These are phyloP conservation scores for Brachyistius frenatus DNA, from an alignment of 2,113 vertebrate species.

Conservation along the genomic window DNA sequence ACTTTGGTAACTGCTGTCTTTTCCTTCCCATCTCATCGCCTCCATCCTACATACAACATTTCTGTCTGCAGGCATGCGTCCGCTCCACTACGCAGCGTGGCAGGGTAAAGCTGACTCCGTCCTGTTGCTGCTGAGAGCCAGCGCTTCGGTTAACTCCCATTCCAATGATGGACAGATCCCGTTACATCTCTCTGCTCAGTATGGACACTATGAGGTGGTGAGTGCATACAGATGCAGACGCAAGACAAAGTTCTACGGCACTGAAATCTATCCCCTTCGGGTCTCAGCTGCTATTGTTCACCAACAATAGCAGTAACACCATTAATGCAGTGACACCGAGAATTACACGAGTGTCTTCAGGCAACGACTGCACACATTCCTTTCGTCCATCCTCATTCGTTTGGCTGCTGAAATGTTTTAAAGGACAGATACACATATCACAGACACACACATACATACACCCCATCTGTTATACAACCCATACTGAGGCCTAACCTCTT, in stretches of 20 bases:
- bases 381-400: constrained; percentile 6
- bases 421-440: neutral
- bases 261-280: constrained; percentile 61
- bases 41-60: neutral
- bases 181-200: constrained; percentile 94
- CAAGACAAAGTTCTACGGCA: constrained; percentile 30
- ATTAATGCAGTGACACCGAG: constrained; percentile 36
- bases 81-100: constrained; percentile 95
- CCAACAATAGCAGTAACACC: constrained; percentile 52
- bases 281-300: constrained; percentile 53
- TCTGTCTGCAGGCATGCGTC: constrained; percentile 90
- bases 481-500: constrained; percentile 12
- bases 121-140: constrained; percentile 88
- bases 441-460: neutral
- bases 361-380: constrained; percentile 36
- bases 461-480: constrained; percentile 22
- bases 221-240: constrained; percentile 63
- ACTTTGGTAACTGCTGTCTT: neutral
- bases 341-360: constrained; percentile 21
- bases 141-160: constrained; percentile 90
- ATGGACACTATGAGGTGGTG: constrained; percentile 97
- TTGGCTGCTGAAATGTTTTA: constrained; percentile 37
- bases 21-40: neutral
- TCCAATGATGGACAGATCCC: constrained; percentile 95
- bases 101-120: constrained; percentile 94